Evolutionary conservation across 2,888 invertebrate genomes (phyloP).

Genomic region (Bedellia somnulentella): DNA sequence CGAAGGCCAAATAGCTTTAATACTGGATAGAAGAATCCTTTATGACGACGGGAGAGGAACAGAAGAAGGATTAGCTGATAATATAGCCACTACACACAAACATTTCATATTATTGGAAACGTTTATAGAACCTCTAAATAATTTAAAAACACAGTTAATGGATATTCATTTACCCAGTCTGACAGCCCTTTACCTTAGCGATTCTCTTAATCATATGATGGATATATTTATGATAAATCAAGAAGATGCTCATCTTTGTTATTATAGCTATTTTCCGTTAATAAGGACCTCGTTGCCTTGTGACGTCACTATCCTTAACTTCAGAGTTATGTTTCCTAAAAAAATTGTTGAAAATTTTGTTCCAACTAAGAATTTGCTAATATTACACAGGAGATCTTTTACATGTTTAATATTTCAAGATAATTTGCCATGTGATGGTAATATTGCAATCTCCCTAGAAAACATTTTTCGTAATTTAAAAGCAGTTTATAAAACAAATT

Average conservation of each 20-base stretch:
- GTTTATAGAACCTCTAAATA: slow-evolving; percentile 14
- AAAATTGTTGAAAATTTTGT: slow-evolving; percentile 12
- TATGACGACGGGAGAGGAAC: slow-evolving; percentile 93
- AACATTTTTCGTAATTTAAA: slow-evolving; percentile 27
- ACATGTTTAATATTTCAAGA: slow-evolving; percentile 24
- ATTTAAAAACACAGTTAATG: too few relatives aligned
- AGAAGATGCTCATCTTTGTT: slow-evolving; percentile 19
- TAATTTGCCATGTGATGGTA: slow-evolving; percentile 22
- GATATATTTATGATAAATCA: slow-evolving; percentile 32
- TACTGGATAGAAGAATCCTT: slow-evolving; percentile 88
- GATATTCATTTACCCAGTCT: slow-evolving; percentile 41
- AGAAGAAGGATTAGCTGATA: slow-evolving; percentile 91
- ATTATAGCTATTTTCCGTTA: slow-evolving; percentile 31
- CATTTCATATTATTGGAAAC: slow-evolving; percentile 38
- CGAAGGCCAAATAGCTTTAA: slow-evolving; percentile 86
- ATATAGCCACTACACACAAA: slow-evolving; percentile 63
- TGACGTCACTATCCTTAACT: slow-evolving; percentile 34
- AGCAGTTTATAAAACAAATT: slow-evolving; percentile 30
- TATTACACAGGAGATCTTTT: slow-evolving; percentile 29
- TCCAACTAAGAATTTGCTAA: slow-evolving; percentile 25
- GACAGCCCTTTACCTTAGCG: slow-evolving; percentile 24
- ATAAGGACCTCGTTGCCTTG: slow-evolving; percentile 37
- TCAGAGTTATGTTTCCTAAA: slow-evolving; percentile 21
- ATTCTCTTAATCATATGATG: slow-evolving; percentile 22
- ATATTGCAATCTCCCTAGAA: slow-evolving; percentile 21